Percentiles rank a stretch among this genome's conserved stretches.
These are phyloP conservation scores for Damaliscus lunatus DNA, from an alignment of 2,113 vertebrate species.

Conservation along the genomic window DNA sequence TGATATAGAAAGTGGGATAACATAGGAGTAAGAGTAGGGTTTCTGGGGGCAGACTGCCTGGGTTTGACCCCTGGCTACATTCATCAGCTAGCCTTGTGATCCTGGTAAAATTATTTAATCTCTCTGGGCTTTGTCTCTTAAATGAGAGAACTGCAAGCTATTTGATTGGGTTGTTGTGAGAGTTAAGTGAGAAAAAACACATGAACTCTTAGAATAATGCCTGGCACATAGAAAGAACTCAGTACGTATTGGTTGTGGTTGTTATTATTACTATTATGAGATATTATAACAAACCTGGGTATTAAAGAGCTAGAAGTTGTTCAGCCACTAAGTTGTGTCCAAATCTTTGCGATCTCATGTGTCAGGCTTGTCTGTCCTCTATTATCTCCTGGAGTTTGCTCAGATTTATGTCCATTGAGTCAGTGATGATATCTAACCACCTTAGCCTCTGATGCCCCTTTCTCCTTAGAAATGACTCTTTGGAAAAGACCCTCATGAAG, in stretches of 20 bases:
- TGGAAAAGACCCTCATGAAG: background rate
- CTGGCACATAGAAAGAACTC: background rate
- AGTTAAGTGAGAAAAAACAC: background rate
- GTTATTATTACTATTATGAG: background rate
- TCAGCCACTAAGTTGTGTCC: background rate
- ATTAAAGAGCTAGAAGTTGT: background rate
- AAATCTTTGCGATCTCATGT: background rate
- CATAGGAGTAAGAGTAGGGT: fast-evolving
- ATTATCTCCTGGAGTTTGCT: background rate
- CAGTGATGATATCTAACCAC: background rate
- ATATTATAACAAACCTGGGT: background rate
- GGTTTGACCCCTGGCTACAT: background rate
- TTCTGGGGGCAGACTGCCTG: background rate
- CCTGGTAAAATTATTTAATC: background rate
- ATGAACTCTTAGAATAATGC: background rate
- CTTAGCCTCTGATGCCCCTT: background rate
- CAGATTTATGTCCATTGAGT: background rate
- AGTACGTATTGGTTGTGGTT: fast-evolving
- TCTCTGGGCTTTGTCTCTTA: background rate
- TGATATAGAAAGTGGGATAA: background rate
- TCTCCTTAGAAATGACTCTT: background rate
- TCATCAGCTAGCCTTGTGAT: background rate
- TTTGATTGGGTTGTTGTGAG: background rate
- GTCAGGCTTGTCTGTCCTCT: background rate
- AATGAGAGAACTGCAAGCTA: background rate